Conservation (phyloP, 37 sponge, comb jelly and placozoan genomes). For the Aplysina aerophoba region DNA sequence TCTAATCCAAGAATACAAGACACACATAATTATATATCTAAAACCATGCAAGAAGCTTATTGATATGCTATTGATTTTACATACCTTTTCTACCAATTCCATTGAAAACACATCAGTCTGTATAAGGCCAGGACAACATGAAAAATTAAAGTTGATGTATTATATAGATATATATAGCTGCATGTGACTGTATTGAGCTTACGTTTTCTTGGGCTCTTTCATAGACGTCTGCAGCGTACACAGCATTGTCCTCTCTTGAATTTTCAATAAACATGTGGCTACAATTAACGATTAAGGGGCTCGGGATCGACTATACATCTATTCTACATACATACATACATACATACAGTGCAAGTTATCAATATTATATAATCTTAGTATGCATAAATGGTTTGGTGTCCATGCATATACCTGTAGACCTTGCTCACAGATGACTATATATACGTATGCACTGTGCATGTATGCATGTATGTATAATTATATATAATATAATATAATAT, state of each 20-base stretch:
- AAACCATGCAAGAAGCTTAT: too few species aligned
- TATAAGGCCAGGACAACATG: too few species aligned
- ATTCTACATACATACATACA: too few species aligned
- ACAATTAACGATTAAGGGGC: too few species aligned
- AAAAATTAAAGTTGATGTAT: not conserved
- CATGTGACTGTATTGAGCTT: not conserved
- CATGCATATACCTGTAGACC: too few species aligned
- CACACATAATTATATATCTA: too few species aligned
- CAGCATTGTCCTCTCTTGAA: constrained; percentile 14
- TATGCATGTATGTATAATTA: not conserved
- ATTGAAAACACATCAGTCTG: not conserved
- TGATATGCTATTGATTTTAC: not conserved
- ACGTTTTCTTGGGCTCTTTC: constrained; percentile 7
- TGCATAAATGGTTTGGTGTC: too few species aligned
- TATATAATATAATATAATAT: not conserved
- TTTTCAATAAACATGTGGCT: not conserved
- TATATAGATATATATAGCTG: constrained; percentile 10
- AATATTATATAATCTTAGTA: too few species aligned
- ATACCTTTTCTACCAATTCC: not conserved
- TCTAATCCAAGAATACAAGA: too few species aligned
- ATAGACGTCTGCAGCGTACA: constrained; percentile 45
- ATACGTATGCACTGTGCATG: not conserved
- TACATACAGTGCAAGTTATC: too few species aligned
- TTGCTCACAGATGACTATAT: not conserved
- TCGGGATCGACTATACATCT: too few species aligned